Evolutionary conservation across 2,113 vertebrate genomes (phyloP).

Genomic region (Cyanistes caeruleus): DNA sequence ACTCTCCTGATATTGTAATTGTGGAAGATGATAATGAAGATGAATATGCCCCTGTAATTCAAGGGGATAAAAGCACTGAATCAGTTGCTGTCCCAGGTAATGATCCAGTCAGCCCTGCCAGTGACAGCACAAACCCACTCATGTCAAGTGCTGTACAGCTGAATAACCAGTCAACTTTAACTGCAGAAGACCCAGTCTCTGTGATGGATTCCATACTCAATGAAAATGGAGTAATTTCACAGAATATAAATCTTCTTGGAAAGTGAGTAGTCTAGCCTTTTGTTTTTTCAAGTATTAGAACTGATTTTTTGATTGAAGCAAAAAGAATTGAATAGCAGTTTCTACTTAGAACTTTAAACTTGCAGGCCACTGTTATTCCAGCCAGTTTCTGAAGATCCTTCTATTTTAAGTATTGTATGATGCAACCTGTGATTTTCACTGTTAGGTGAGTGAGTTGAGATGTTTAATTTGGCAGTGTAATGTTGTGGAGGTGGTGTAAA

Average conservation of each 20-base stretch:
- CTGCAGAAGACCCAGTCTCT: slow-evolving; percentile 89
- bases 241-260: slow-evolving; percentile 94
- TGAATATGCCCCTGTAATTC: slow-evolving; percentile 75
- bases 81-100: slow-evolving; percentile 36
- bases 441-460: neutral
- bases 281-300: neutral
- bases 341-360: neutral
- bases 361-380: neutral
- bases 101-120: slow-evolving; percentile 38
- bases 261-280: slow-evolving; percentile 81
- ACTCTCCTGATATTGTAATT: slow-evolving; percentile 86
- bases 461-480: neutral
- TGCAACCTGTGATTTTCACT: neutral
- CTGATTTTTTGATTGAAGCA: neutral
- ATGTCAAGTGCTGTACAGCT: slow-evolving; percentile 83
- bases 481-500: neutral
- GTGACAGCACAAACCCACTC: slow-evolving; percentile 63
- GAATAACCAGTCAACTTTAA: slow-evolving; percentile 81
- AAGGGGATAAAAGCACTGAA: slow-evolving; percentile 66
- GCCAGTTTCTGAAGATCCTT: neutral
- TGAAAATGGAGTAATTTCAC: slow-evolving; percentile 87
- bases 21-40: slow-evolving; percentile 85
- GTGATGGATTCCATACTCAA: slow-evolving; percentile 98
- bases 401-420: neutral
- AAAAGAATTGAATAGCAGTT: neutral